A percentile compares a stretch with the other conserved stretches of the same genome.
These are phyloP conservation scores for Marasmarcha lunaedactyla DNA, from an alignment of 2,888 invertebrate genomes.

Conservation along the genomic window DNA sequence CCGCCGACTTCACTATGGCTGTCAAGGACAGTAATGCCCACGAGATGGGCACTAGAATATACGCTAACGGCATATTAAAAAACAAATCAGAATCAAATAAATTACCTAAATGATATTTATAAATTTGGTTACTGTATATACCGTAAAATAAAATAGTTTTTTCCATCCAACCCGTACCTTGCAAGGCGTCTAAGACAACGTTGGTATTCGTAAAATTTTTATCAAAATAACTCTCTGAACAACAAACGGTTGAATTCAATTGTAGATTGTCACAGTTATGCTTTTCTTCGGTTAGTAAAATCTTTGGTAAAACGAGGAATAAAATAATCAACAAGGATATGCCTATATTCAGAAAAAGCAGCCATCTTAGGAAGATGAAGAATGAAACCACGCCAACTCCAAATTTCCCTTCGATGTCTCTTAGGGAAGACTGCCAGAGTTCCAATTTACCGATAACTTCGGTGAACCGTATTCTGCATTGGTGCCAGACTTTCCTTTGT, in stretches of 20 bases:
- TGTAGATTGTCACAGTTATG: constrained; percentile 25
- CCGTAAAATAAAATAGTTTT: constrained; percentile 86
- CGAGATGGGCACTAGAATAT: constrained; percentile 73
- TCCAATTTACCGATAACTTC: constrained; percentile 78
- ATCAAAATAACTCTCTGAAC: constrained; percentile 69
- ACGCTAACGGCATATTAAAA: constrained; percentile 84
- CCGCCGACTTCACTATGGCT: constrained; percentile 79
- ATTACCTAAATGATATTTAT: constrained; percentile 37
- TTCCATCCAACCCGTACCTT: constrained; percentile 83
- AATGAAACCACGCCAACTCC: constrained; percentile 86
- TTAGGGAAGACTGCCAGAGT: constrained; percentile 80
- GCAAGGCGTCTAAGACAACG: constrained; percentile 72
- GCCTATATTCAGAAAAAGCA: constrained; percentile 81
- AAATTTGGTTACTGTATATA: constrained; percentile 74
- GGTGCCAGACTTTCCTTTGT: constrained; percentile 79
- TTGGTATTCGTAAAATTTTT: constrained; percentile 46
- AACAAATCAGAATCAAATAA: constrained; percentile 42
- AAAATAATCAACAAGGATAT: constrained; percentile 75
- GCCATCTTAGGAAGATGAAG: constrained; percentile 88
- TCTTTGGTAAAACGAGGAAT: constrained; percentile 77
- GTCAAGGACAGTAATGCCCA: constrained; percentile 76
- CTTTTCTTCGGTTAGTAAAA: constrained; percentile 48
- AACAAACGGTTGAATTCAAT: constrained; percentile 64
- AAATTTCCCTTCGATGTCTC: constrained; percentile 85
- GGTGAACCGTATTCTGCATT: constrained; percentile 71